phyloP scores from a whole-genome alignment of 2,888 invertebrate species.

The Megaustenia siamemsis region DNA sequence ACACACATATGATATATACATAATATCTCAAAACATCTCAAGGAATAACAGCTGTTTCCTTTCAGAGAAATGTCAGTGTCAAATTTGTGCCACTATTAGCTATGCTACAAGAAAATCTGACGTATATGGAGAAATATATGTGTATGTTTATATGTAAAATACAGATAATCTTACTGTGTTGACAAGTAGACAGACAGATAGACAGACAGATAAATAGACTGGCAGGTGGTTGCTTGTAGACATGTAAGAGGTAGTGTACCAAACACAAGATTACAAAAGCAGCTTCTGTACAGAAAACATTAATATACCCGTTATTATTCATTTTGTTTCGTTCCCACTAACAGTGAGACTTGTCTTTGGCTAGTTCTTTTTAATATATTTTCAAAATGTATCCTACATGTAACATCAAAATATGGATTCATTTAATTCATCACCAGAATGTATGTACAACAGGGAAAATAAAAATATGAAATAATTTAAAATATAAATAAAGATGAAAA shows the following conservation, averaged over 20 bases:
- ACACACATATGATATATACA: too few relatives aligned
- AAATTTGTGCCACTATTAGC: too few relatives aligned
- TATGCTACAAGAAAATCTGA: too few relatives aligned
- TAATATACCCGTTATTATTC: conserved; percentile 36
- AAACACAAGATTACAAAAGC: neutral
- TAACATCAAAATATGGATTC: neutral
- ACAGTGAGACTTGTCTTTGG: conserved; percentile 39
- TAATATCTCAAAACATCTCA: too few relatives aligned
- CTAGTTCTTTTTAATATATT: neutral
- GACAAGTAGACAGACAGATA: neutral
- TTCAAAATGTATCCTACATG: neutral
- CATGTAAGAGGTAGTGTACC: neutral
- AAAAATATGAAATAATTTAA: neutral
- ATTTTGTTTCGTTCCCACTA: conserved; percentile 16
- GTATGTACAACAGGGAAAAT: neutral
- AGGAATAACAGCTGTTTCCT: too few relatives aligned
- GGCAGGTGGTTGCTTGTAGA: neutral
- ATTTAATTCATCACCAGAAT: neutral
- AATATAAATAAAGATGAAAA: too few relatives aligned
- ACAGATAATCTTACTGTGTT: too few relatives aligned
- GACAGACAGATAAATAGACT: neutral
- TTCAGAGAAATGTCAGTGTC: too few relatives aligned
- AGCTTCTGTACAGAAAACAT: neutral
- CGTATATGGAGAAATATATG: too few relatives aligned
- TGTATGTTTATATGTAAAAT: too few relatives aligned